Base-by-base conservation (phyloP, 2,888 invertebrate species). In the Caenorhabditis uteleia region DNA sequence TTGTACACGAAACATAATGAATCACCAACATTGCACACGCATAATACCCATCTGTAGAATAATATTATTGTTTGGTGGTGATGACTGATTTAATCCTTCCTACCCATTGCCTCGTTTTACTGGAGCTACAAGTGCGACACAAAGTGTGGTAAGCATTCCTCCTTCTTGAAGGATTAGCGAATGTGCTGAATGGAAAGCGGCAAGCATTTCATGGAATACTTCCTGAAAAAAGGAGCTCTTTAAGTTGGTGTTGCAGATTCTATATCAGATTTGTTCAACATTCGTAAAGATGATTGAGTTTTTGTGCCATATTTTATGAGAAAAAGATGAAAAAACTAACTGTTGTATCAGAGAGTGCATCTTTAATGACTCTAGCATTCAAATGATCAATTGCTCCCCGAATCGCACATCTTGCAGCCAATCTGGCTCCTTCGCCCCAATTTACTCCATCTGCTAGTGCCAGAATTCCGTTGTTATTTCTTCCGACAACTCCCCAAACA, bases 391-490 rank as follows among this genome's bases (percentile, higher is more conserved):
- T 87, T 77, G 90, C 90, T 25, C 91, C 92, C 79, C 91, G 91
- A 16, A 92, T 88, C 0, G 92, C 92, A 56, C 91, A 91, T 40
- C 82, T 39, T 2, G 76, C 77, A 18, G 77, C 77, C 40, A 74
- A 54, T 49, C 75, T 46, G 2, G 92, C 90, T 78, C 91, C 91
- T 82, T 91, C 90, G 84, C 92, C 92, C 92, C 92, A 93, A 85
- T 93, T 92, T 2, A 92, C 92, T 23, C 92, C 92, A 85, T 92
- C 92, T 3, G 92, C 92, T 56, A 93, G 87, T 14, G 90, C 90
- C 84, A 92, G 86, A 56, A 91, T 87, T 16, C 90, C 89, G 64
- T 89, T 90, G 85, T 91, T 90, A n/a, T 79, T 82, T 14, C 88
- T 79, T 7, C 87, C 86, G 65, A 86, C 89, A 61, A 92, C 86